Base-by-base conservation (phyloP, 2,888 invertebrate genomes). In the Notodonta ziczac region DNA sequence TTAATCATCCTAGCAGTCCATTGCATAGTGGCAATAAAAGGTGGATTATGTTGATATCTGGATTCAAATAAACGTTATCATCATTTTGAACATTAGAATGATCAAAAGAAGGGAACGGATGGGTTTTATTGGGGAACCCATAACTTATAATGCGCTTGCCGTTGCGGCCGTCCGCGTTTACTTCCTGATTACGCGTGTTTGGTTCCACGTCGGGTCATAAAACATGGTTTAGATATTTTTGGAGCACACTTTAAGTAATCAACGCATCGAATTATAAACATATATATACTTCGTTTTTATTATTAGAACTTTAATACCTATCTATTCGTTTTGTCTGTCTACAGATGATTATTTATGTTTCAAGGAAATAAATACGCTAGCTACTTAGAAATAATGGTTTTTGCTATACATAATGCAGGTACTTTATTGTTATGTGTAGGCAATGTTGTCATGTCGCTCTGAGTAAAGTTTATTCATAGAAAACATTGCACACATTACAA, bases 61-160 rank as follows among this genome's bases (percentile, higher is more conserved):
- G 9, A 5, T 48, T 10, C 39, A 35, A 60, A 48, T 46, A 62
- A 55, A 40, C 51, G 57, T 60, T 58, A 64, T 69, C 6, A 61
- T 61, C 6, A 61, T 61, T 56, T 59, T 58, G 46, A 69, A 56
- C 42, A 60, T 66, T 56, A 64, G 72, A 69, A 72, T 80, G 84
- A 87, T 88, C 85, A 87, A 87, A 87, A 82, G 82, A 82, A 79
- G 73, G 67, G 67, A 77, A 76, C 81, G 81, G 78, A 83, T 74
- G 81, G 77, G 77, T 81, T 87, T 86, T 85, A 83, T 86, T 84
- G 78, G 76, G 72, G 76, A 82, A 77, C 81, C 73, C 73, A 78
- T 82, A 82, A 82, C 76, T 84, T 79, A 84, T 77, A 82, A 70
- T 62, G 60, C 72, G 78, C 77, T 80, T 75, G 73, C 75, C 73